Evolutionary conservation across 2,113 vertebrate species (phyloP), one percentile per base, ranked within the genome.

Genomic region (Ursus arctos): DNA sequence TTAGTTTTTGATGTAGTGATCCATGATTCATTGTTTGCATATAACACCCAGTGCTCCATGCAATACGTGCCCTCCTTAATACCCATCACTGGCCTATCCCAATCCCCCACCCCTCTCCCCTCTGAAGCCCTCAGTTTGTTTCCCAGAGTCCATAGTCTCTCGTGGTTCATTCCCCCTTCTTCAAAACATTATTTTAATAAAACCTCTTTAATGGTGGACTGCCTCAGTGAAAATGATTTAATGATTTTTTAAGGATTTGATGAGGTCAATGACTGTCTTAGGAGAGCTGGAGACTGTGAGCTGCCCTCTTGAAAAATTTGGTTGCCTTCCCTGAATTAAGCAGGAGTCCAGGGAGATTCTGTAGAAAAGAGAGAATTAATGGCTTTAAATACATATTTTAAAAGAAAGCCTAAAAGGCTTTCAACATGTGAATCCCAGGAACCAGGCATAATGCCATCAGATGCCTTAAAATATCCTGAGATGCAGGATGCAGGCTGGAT

Each of bases 351-450:
- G 12, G 15, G 87, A 87, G 53, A 93, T 33, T 86, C 40, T 95
- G 9, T 18, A 91, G 57, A 67, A 88, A 76, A 72, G 63, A 91
- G 59, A 80, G 61, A 88, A 82, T 84, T 88, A 83, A 90, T 87
- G 92, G 88, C 65, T 96, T 93, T 90, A 92, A 94, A 94, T 84
- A 96, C 74, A 79, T 84, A 91, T 97, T 96, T 98, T 36, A 77
- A 94, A 94, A 94, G 57, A 90, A 85, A 92, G 36, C 9, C 53
- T 85, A 77, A 94, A 88, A 95, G 89, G 61, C 55, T 97, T 96
- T 96, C 83, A 95, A 85, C 77, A 81, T 51, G 63, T 81, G 90
- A 95, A 74, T 91, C 82, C 31, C 26, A 77, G 43, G 92, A 93
- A 97, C 49, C 55, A 96, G 81, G 89, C n/a, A 26, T 59, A 71